Evolutionary conservation across 2,797 vertebrate genomes (phyloP).

Genomic region (Chiroxiphia lanceolata): DNA sequence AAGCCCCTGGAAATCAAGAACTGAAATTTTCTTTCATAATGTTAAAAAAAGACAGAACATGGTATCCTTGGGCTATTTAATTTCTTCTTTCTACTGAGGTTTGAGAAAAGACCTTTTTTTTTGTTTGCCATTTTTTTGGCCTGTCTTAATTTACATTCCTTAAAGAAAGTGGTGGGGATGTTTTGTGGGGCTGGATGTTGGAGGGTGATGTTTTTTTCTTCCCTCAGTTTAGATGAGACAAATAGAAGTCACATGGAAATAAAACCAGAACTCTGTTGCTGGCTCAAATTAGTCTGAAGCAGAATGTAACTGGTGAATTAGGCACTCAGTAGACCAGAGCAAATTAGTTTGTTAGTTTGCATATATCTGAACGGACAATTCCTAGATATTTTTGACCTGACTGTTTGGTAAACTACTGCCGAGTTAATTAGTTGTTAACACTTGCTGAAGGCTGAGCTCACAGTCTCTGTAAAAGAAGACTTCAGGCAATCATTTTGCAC

Average conservation of each 20-base stretch:
- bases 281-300: not conserved
- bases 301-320: not conserved
- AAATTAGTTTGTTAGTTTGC: not conserved
- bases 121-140: not conserved
- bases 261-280: not conserved
- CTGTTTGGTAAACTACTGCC: not conserved
- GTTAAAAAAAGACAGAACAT: not conserved
- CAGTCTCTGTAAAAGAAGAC: not conserved
- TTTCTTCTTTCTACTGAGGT: not conserved
- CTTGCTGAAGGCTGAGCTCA: not conserved
- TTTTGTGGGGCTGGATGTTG: not conserved
- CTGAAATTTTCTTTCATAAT: not conserved
- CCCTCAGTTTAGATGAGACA: not conserved
- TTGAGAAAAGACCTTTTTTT: not conserved
- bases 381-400: not conserved
- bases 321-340: not conserved
- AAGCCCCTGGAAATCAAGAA: not conserved
- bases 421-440: not conserved
- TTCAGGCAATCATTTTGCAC: not conserved
- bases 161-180: rapidly evolving
- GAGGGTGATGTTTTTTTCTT: not conserved
- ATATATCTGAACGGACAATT: not conserved
- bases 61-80: not conserved
- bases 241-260: not conserved
- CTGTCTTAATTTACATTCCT: not conserved